phyloP scores from a whole-genome alignment of 2,113 vertebrate genomes.

The Chamaea fasciata region DNA sequence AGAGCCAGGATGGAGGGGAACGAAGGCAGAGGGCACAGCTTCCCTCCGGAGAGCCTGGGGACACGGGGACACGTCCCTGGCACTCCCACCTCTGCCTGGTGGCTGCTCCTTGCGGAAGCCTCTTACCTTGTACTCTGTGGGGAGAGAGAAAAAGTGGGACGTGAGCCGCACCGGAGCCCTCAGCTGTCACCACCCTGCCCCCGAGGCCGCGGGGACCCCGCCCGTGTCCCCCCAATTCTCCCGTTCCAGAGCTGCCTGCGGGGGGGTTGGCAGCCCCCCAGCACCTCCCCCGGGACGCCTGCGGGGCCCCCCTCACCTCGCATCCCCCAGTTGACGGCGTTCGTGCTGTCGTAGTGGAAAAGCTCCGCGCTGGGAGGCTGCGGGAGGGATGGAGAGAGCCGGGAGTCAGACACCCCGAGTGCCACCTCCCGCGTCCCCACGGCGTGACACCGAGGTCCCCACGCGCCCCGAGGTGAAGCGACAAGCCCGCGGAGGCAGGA shows the following conservation, averaged over 20 bases:
- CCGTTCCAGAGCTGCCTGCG: neutral
- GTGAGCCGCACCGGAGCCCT: neutral
- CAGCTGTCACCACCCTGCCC: neutral
- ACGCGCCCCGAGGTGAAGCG: neutral
- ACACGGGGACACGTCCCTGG: neutral
- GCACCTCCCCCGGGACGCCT: neutral
- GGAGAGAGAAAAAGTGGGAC: conserved; percentile 39
- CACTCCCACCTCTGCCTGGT: neutral
- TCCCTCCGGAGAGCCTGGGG: neutral
- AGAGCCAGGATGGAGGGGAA: neutral
- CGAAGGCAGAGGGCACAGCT: neutral
- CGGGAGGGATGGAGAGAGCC: neutral
- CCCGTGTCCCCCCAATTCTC: neutral
- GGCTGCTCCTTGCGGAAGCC: neutral
- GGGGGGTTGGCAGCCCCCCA: accelerated
- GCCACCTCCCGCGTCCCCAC: neutral
- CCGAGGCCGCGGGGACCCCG: accelerated
- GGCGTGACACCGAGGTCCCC: neutral
- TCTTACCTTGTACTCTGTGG: conserved; percentile 92
- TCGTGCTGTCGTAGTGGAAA: conserved; percentile 91
- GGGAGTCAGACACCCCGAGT: neutral
- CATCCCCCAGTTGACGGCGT: conserved; percentile 94
- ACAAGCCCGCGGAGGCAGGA: neutral
- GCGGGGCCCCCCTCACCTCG: conserved; percentile 73
- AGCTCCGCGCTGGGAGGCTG: conserved; percentile 88